phyloP scores from a whole-genome alignment of 2,113 vertebrate species.

The Meriones unguiculatus region DNA sequence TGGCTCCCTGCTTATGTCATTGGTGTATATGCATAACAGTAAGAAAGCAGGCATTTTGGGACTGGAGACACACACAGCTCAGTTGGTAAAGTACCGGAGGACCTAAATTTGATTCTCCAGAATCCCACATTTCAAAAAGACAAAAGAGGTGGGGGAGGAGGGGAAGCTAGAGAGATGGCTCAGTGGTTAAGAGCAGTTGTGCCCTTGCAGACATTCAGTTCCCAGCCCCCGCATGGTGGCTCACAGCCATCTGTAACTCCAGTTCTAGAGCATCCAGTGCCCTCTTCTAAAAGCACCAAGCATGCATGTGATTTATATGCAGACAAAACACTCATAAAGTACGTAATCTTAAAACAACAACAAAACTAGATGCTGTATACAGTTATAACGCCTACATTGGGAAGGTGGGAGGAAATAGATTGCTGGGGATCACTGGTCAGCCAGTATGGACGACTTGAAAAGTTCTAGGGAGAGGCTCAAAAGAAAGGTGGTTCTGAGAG shows the following conservation, averaged over 20 bases:
- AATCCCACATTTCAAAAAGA: not conserved
- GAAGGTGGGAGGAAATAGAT: not conserved
- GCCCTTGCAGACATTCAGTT: not conserved
- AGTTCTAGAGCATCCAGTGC: no score
- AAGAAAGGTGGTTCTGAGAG: no score
- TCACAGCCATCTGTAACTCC: not conserved
- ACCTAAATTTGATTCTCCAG: not conserved
- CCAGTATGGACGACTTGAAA: not conserved
- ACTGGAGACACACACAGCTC: not conserved
- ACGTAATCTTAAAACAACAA: no score
- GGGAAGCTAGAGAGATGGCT: not conserved
- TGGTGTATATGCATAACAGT: not conserved
- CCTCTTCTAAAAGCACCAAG: no score
- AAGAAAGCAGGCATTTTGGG: not conserved
- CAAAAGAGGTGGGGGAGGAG: not conserved
- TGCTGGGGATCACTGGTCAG: not conserved
- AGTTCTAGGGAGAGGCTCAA: not conserved
- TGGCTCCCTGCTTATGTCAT: not conserved
- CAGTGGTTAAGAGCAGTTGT: not conserved
- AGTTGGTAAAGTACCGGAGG: not conserved
- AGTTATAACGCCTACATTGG: not conserved
- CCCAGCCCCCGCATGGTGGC: not conserved
- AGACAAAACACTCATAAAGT: no score
- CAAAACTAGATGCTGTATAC: no score
- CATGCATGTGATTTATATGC: no score